Base-by-base conservation (phyloP, 1,140 invertebrate genomes). In the Paraescarpia echinospica region DNA sequence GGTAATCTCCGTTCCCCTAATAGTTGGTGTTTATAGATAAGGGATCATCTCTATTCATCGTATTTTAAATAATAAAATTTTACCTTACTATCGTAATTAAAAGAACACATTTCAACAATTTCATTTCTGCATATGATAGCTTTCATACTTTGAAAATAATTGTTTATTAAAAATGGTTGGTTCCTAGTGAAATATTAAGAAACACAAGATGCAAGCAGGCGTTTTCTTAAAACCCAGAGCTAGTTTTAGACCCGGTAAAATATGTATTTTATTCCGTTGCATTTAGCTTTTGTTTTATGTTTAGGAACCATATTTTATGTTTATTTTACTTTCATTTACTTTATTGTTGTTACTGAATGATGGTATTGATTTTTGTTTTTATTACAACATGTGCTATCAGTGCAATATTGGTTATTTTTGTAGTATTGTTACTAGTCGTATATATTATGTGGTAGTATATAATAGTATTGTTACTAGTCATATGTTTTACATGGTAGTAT, bases 361-460 rank as follows among this genome's bases (percentile, higher is more conserved):
- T 77, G 59, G 22, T 77, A 18, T 77, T 77, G 59, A 77, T 77
- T 77, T 77, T 14, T 77, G 59, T 14, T 77, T 77, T 77, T 77
- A 77, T 77, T 77, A 77, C 59, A 77, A 77, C 22, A 18, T 77
- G 59, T 77, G 22, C 27, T 27, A 77, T 77, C 59, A 77, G 59
- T 77, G 59, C 59, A 77, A 77, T 77, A 77, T 77, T 77, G 59
- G 59, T 77, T 77, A 77, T 77, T 27, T n/a, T 77, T 77, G 59
- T 27, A 77, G 22, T 27, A 77, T 77, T 77, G 27, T 77, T 77
- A 31, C 59, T 77, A 77, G 27, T 77, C 59, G 0, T 2, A 77
- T 18, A 18, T 77, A 18, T 18, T 51, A 18, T 51, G 0, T 51
- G n/a, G n/a, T n/a, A n/a, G n/a, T n/a, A n/a, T n/a, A n/a, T n/a